phyloP scores from a whole-genome alignment of 2,797 vertebrate species.

The Poecilia velifera region DNA sequence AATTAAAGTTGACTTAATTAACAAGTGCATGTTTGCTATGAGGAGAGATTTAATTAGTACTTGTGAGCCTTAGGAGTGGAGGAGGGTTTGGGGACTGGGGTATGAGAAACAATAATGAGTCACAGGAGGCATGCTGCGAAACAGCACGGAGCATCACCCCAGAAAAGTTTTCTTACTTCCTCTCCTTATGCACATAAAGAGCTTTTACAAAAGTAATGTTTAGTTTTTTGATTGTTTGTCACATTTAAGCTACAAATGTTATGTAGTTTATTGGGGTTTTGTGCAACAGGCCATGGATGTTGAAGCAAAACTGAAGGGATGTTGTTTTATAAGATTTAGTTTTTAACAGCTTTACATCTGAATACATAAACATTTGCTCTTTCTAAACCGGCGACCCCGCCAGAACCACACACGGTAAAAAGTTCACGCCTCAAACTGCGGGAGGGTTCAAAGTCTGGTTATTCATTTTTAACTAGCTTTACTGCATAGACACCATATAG shows the following conservation, averaged over 20 bases:
- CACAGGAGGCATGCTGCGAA: slow-evolving; percentile 1
- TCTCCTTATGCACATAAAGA: not conserved
- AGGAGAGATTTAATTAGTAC: slow-evolving; percentile 55
- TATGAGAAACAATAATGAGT: slow-evolving; percentile 9
- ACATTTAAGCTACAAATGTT: not conserved
- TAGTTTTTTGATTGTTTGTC: not conserved
- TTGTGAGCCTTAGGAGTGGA: slow-evolving; percentile 26
- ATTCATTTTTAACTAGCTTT: too few species aligned
- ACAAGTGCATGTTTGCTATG: slow-evolving; percentile 44
- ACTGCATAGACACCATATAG: too few species aligned
- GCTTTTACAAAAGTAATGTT: not conserved
- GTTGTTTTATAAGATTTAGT: not conserved
- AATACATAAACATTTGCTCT: not conserved
- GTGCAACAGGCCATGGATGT: not conserved
- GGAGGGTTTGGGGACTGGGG: not conserved
- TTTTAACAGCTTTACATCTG: not conserved
- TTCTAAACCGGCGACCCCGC: too few species aligned
- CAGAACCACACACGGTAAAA: too few species aligned
- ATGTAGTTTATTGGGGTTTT: not conserved
- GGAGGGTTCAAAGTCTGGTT: too few species aligned
- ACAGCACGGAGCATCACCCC: slow-evolving; percentile 9
- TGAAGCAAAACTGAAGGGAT: not conserved
- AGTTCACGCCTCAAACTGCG: too few species aligned
- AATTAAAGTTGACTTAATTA: slow-evolving; percentile 44
- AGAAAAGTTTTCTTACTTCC: not conserved